Evolutionary conservation across 2,888 invertebrate genomes (phyloP).

Genomic region (Parapristionchus giblindavisi): DNA sequence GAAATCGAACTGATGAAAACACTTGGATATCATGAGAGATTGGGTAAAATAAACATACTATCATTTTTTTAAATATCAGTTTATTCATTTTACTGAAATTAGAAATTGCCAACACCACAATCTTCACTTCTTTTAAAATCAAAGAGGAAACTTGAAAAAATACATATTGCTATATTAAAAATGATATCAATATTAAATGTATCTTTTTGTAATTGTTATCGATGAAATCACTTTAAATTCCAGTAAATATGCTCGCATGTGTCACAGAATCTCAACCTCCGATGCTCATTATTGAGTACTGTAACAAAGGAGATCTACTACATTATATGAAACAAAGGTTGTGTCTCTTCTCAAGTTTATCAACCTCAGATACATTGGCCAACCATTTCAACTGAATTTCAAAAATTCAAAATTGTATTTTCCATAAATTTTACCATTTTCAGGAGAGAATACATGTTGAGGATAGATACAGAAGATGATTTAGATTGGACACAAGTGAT

Average conservation of each 20-base stretch:
- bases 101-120: too few species aligned
- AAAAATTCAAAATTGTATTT: neutral
- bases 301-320: conserved; percentile 23
- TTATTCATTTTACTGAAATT: neutral
- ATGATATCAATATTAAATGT: conserved; percentile 84
- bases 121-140: neutral
- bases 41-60: conserved; percentile 2
- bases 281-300: conserved; percentile 28
- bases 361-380: too few species aligned
- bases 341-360: neutral
- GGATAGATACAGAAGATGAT: neutral
- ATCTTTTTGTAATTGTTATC: too few species aligned
- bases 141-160: conserved; percentile 92
- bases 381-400: too few species aligned
- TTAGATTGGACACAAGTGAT: conserved; percentile 25
- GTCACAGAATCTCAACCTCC: conserved; percentile 12
- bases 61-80: neutral
- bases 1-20: conserved; percentile 33
- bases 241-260: conserved; percentile 34
- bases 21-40: conserved; percentile 23
- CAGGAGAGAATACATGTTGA: conserved; percentile 31
- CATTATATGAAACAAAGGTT: conserved; percentile 69
- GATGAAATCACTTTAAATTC: too few species aligned
- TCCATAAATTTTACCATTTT: neutral
- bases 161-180: too few species aligned